Evolutionary conservation across 2,888 invertebrate species (phyloP).

Genomic region (Megaustenia siamemsis): DNA sequence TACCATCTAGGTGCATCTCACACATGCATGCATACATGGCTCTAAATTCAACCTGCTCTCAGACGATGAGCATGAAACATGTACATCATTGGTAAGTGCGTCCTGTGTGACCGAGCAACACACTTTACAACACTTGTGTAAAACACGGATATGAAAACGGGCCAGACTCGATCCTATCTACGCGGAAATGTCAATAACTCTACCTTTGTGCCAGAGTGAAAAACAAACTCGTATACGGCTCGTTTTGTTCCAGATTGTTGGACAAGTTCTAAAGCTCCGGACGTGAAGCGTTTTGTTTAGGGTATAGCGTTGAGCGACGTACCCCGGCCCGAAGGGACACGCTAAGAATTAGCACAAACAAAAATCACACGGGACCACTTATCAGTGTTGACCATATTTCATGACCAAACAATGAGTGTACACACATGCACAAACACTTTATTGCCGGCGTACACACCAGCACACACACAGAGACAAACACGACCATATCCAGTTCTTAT

Average conservation of each 20-base stretch:
- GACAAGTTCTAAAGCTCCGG: not conserved
- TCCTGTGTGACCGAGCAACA: too few species aligned
- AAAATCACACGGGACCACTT: slow-evolving; percentile 39
- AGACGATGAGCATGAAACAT: too few species aligned
- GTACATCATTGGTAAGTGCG: too few species aligned
- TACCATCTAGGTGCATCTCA: too few species aligned
- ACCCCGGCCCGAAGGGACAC: not conserved
- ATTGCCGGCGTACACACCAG: not conserved
- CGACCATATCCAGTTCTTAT: slow-evolving; percentile 32
- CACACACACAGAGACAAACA: slow-evolving; percentile 29
- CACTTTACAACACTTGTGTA: not conserved
- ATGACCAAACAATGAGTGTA: slow-evolving; percentile 31
- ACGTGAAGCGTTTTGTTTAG: slow-evolving; percentile 20
- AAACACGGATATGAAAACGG: not conserved
- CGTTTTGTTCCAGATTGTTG: slow-evolving; percentile 14
- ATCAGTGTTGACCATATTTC: slow-evolving; percentile 46
- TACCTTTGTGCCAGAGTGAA: not conserved
- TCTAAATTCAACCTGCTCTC: too few species aligned
- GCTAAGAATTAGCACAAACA: slow-evolving; percentile 37
- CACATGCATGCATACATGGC: too few species aligned
- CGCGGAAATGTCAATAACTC: slow-evolving; percentile 17
- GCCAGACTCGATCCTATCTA: not conserved
- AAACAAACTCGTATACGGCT: slow-evolving; percentile 8
- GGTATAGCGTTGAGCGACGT: not conserved
- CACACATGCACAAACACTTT: slow-evolving; percentile 31